Evolutionary conservation across 2,888 invertebrate genomes (phyloP).

Genomic region (Rhagonycha fulva): DNA sequence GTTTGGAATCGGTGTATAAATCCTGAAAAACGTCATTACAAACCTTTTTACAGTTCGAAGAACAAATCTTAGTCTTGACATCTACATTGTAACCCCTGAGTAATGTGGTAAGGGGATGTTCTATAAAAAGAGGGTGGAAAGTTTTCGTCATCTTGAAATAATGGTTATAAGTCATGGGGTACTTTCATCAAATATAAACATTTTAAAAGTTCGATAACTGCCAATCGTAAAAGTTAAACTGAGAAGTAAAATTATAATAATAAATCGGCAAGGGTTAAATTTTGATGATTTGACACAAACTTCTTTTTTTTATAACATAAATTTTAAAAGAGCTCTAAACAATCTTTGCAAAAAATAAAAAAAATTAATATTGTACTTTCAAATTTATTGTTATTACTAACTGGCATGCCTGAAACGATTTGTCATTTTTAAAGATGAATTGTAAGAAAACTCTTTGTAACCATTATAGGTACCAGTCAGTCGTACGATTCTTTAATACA

Average conservation of each 20-base stretch:
- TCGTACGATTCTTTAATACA: not conserved
- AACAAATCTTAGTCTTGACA: not conserved
- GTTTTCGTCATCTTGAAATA: not conserved
- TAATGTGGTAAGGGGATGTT: not conserved
- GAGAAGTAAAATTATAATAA: not conserved
- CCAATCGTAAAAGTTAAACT: not conserved
- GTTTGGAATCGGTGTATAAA: not conserved
- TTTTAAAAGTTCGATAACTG: not conserved
- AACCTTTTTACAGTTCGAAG: not conserved
- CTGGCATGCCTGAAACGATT: not conserved
- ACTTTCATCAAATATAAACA: not conserved
- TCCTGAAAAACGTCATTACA: not conserved
- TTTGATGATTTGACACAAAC: not conserved
- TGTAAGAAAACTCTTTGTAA: not conserved
- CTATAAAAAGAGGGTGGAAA: not conserved
- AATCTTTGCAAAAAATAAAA: not conserved
- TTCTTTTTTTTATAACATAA: not conserved
- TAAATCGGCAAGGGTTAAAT: not conserved
- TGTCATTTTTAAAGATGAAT: not conserved
- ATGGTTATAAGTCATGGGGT: not conserved
- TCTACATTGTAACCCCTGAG: not conserved
- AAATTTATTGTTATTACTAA: not conserved
- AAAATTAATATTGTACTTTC: not conserved
- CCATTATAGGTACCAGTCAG: not conserved
- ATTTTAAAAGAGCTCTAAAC: not conserved